Evolutionary conservation across 2,888 invertebrate species (phyloP), one percentile per base, ranked within the genome.

Genomic region (Ennomos fuscantarius): DNA sequence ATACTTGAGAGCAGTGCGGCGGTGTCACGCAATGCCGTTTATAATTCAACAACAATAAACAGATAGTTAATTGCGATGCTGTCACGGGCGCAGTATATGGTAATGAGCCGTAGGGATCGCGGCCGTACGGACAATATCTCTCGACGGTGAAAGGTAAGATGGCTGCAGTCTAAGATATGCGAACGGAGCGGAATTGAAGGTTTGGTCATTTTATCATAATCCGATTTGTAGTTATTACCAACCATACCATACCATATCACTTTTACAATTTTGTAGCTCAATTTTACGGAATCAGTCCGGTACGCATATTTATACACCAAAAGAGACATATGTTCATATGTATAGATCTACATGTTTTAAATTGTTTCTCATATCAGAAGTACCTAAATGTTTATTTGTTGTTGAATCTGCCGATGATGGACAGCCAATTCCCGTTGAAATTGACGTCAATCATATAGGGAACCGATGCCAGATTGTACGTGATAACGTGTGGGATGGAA

Each of bases 31-130:
- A 79, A 85, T 83, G 86, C 81, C 84, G 87, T 87, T 87, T 89
- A 88, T 90, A 90, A 90, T 90, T 87, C 89, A 88, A 85, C 89
- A 89, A 91, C 90, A 91, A 92, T 91, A 91, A 89, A 87, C 92
- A 87, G 88, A 90, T 90, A 89, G 89, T 92, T 92, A 92, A 91
- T 92, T 92, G 91, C 92, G 81, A 81, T 82, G 89, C 90, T 90
- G 91, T 91, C 92, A 91, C 88, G 82, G 89, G 84, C 86, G 80
- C 87, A 89, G 89, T 90, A 87, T 91, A 92, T 92, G 91, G 91
- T 92, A 92, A 92, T 92, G 91, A 91, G 91, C 81, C 84, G 83
- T 82, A 80, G 84, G 88, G 88, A 88, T 89, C 90, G 89, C 85
- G 87, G 82, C 79, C 81, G 84, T 82, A 84, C 84, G 89, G 89